Conservation (phyloP, 2,113 vertebrate genomes). For the Centropus bengalensis region DNA sequence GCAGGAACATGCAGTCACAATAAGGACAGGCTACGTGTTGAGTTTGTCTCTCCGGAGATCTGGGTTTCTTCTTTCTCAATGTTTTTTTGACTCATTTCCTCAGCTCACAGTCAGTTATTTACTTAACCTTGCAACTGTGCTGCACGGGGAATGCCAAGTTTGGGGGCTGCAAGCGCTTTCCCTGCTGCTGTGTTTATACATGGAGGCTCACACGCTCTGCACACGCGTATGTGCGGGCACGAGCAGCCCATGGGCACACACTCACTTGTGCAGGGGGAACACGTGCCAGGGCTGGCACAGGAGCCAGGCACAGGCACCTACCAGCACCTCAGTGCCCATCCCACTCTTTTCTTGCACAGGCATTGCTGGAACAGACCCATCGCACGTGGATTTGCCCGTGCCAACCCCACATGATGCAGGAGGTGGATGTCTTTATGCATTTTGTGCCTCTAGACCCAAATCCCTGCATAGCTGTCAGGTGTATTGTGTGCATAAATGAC, state of each 20-base stretch:
- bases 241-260: background rate
- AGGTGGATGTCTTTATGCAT: background rate
- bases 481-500: background rate
- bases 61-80: slow-evolving; percentile 76
- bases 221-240: background rate
- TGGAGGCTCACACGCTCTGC: background rate
- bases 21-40: background rate
- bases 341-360: background rate
- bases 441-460: background rate
- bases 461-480: background rate
- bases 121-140: slow-evolving; percentile 73
- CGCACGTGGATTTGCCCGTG: accelerated
- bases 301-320: background rate
- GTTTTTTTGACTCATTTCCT: slow-evolving; percentile 76
- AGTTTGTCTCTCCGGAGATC: slow-evolving; percentile 68
- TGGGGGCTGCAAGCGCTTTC: slow-evolving; percentile 32
- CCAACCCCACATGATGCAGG: background rate
- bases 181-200: slow-evolving; percentile 1
- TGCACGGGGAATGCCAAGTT: slow-evolving; percentile 29
- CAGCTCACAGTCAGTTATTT: slow-evolving; percentile 74
- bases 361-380: background rate
- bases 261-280: background rate
- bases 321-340: background rate
- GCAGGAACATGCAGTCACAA: background rate
- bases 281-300: background rate